These are phyloP conservation scores for Pachyrhynchus sulphureomaculatus DNA, from an alignment of 1,140 invertebrate genomes.

Conservation along the genomic window DNA sequence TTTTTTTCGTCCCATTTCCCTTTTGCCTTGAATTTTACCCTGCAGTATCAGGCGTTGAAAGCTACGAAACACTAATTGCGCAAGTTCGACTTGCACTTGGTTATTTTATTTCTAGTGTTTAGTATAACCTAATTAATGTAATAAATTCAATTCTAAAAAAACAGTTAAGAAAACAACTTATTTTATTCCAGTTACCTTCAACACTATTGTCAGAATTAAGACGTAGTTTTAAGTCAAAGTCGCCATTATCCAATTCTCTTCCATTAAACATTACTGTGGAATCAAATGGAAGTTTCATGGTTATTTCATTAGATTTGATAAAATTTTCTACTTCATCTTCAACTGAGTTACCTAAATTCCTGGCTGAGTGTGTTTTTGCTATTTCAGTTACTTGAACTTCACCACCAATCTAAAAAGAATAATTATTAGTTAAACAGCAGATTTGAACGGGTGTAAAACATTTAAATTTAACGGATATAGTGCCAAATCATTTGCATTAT, in stretches of 20 bases:
- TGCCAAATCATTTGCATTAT: too few relatives aligned
- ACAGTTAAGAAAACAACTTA: too few relatives aligned
- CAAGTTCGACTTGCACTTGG: too few relatives aligned
- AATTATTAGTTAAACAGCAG: background rate
- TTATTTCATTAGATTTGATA: constrained; percentile 72
- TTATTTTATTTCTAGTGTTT: too few relatives aligned
- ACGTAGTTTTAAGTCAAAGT: constrained; percentile 70
- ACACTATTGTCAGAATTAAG: constrained; percentile 62
- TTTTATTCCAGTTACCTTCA: constrained; percentile 50
- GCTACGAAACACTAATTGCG: too few relatives aligned
- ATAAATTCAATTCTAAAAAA: too few relatives aligned
- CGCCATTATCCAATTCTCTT: constrained; percentile 70
- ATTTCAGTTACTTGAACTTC: constrained; percentile 13
- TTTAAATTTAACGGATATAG: too few relatives aligned
- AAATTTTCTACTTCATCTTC: constrained; percentile 69
- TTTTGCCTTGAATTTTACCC: too few relatives aligned
- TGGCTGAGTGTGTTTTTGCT: constrained; percentile 59
- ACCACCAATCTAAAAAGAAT: constrained; percentile 19
- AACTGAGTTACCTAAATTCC: constrained; percentile 56
- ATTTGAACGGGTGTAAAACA: too few relatives aligned
- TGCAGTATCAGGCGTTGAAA: too few relatives aligned
- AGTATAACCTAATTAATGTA: too few relatives aligned
- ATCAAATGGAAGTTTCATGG: constrained; percentile 70
- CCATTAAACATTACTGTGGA: constrained; percentile 72
- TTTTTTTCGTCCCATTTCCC: too few relatives aligned